Percentiles rank a stretch among this genome's conserved stretches.
phyloP scores from a whole-genome alignment of 2,888 invertebrate genomes.

The Eilema griseolum region DNA sequence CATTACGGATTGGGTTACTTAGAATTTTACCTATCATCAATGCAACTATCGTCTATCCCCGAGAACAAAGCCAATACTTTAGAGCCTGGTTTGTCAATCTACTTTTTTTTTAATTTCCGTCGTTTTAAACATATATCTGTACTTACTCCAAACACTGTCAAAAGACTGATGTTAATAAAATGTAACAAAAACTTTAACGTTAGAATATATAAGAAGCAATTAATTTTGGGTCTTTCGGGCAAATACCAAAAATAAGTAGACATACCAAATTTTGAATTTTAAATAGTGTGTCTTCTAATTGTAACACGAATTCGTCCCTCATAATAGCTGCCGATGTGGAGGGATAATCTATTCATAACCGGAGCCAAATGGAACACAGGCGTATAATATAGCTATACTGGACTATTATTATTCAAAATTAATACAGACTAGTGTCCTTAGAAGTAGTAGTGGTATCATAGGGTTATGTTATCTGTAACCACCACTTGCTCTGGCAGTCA shows the following conservation, averaged over 20 bases:
- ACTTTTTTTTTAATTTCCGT: too few species aligned
- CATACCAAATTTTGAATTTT: not conserved
- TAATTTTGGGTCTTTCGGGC: not conserved
- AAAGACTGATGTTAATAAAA: too few species aligned
- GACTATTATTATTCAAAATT: slow-evolving; percentile 8
- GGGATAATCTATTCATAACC: slow-evolving; percentile 22
- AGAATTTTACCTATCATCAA: too few species aligned
- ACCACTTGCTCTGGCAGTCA: not conserved
- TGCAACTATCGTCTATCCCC: too few species aligned
- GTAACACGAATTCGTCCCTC: slow-evolving; percentile 19
- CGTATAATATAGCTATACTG: not conserved
- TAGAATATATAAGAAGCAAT: not conserved
- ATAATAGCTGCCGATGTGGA: slow-evolving; percentile 16
- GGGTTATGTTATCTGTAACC: not conserved
- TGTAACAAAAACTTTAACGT: too few species aligned
- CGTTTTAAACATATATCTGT: too few species aligned
- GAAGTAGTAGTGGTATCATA: not conserved
- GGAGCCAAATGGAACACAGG: slow-evolving; percentile 11
- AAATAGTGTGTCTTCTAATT: not conserved
- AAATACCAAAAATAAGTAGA: not conserved
- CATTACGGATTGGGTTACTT: too few species aligned
- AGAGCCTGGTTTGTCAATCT: too few species aligned
- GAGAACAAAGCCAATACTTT: too few species aligned
- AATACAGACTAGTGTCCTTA: not conserved
- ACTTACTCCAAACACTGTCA: too few species aligned